These are phyloP conservation scores for Anguilla pacifica DNA, from an alignment of 2,797 vertebrate genomes.

Conservation along the genomic window DNA sequence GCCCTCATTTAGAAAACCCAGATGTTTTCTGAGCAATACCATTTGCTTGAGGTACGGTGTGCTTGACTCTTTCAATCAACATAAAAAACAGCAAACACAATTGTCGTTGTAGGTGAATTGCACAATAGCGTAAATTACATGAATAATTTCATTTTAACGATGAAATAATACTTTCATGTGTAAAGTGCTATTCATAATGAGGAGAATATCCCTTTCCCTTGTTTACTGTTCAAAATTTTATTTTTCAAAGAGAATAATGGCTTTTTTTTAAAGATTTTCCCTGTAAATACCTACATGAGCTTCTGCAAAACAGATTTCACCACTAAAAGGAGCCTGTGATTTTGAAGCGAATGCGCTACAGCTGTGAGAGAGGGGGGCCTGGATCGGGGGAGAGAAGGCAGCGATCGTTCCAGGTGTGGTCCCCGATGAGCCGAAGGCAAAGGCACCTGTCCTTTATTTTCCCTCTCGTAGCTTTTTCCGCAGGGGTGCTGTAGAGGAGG, in stretches of 20 bases:
- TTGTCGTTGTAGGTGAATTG: neutral
- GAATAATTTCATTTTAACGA: neutral
- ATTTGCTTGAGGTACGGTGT: neutral
- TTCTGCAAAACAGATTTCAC: neutral
- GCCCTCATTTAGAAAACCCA: slow-evolving; percentile 63
- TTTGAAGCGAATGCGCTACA: neutral
- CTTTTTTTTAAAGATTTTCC: neutral
- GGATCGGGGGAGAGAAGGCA: neutral
- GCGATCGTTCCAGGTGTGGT: neutral
- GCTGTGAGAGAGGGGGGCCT: neutral
- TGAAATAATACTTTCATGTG: neutral
- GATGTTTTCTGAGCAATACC: slow-evolving; percentile 54
- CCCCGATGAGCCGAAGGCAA: neutral
- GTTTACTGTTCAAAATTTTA: neutral
- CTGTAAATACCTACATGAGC: neutral
- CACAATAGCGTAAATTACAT: neutral
- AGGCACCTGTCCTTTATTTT: neutral
- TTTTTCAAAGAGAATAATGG: neutral
- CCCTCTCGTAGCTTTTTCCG: neutral
- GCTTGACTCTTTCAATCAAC: slow-evolving; percentile 38
- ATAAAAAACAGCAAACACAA: slow-evolving; percentile 10
- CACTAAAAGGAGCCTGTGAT: neutral
- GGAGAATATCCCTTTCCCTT: neutral
- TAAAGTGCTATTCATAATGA: neutral
- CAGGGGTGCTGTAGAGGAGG: neutral